A percentile compares a stretch with the other conserved stretches of the same genome.
phyloP scores from a whole-genome alignment of 1,140 invertebrate species.

The Sitodiplosis mosellana region DNA sequence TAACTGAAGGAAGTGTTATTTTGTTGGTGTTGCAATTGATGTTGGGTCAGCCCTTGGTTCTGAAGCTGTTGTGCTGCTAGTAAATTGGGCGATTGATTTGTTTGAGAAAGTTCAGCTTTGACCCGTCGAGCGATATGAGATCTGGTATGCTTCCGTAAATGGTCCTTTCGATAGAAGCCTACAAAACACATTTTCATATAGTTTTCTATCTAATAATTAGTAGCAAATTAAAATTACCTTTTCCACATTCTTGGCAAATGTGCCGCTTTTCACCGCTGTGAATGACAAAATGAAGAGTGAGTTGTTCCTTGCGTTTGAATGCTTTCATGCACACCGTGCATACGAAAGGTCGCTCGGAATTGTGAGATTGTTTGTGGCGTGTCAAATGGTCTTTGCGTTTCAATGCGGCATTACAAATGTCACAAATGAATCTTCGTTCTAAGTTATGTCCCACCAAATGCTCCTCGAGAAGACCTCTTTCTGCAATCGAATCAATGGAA shows the following conservation, averaged over 20 bases:
- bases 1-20: not conserved
- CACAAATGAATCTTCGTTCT: slow-evolving; percentile 63
- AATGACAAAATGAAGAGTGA: slow-evolving; percentile 67
- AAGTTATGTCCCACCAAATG: slow-evolving; percentile 59
- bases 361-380: slow-evolving; percentile 63
- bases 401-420: slow-evolving; percentile 65
- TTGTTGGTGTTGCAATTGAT: slow-evolving; percentile 14
- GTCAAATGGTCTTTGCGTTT: slow-evolving; percentile 68
- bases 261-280: slow-evolving; percentile 73
- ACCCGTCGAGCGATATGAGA: slow-evolving; percentile 63
- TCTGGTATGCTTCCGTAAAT: slow-evolving; percentile 57
- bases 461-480: slow-evolving; percentile 59
- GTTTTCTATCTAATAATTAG: not conserved
- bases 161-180: slow-evolving; percentile 55
- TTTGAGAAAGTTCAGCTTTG: slow-evolving; percentile 57
- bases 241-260: slow-evolving; percentile 68
- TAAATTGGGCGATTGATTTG: slow-evolving; percentile 18
- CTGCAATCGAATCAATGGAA: too few relatives aligned
- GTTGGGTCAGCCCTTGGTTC: slow-evolving; percentile 10
- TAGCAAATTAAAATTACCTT: slow-evolving; percentile 35
- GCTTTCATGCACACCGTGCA: slow-evolving; percentile 69
- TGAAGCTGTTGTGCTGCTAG: slow-evolving; percentile 9
- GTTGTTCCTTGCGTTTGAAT: slow-evolving; percentile 69
- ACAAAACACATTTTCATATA: not conserved
- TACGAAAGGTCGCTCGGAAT: slow-evolving; percentile 59